These are phyloP conservation scores for Leucophora obtusa DNA, from an alignment of 2,888 invertebrate species.

Conservation along the genomic window DNA sequence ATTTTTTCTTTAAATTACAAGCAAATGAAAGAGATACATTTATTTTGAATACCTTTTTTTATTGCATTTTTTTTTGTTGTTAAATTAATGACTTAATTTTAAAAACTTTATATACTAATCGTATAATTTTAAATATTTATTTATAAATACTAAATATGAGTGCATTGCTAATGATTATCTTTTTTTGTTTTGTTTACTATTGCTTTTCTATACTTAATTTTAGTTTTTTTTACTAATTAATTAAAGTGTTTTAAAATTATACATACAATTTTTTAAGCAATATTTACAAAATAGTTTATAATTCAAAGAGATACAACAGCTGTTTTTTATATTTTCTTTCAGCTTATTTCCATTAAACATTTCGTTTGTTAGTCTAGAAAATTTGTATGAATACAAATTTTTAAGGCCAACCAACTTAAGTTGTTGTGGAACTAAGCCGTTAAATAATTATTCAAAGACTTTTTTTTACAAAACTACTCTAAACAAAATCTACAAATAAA, in stretches of 20 bases:
- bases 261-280: conserved; percentile 56
- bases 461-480: conserved; percentile 28
- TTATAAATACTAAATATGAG: conserved; percentile 19
- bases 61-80: conserved; percentile 10
- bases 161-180: conserved; percentile 45
- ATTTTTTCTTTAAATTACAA: conserved; percentile 52
- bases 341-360: no score
- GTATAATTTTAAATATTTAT: conserved; percentile 29
- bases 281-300: conserved; percentile 49
- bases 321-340: conserved; percentile 7
- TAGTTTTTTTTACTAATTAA: conserved; percentile 17
- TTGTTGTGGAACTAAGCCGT: no score
- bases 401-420: no score
- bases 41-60: conserved; percentile 26
- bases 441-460: conserved; percentile 5
- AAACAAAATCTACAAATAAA: conserved; percentile 15
- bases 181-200: conserved; percentile 32
- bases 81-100: conserved; percentile 52
- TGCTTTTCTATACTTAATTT: conserved; percentile 28
- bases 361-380: no score
- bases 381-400: no score
- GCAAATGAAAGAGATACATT: conserved; percentile 56
- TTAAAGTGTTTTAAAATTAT: conserved; percentile 40
- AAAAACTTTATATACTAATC: conserved; percentile 44
- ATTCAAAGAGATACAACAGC: conserved; percentile 62